Evolutionary conservation across 2,888 invertebrate species (phyloP).

Genomic region (Meghimatium bilineatum): DNA sequence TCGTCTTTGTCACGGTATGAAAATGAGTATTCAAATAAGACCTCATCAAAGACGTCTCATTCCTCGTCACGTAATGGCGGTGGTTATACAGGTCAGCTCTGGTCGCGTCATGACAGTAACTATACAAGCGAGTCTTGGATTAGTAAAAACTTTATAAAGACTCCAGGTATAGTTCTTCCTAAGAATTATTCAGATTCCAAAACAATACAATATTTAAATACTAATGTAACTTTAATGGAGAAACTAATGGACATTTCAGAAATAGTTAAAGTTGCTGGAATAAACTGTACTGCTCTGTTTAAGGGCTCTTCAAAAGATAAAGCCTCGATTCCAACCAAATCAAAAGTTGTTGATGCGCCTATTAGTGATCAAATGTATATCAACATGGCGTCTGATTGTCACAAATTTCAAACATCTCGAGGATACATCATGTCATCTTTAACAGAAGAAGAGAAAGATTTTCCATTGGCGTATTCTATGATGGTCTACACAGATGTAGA

Average conservation of each 20-base stretch:
- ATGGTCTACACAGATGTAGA: conserved; percentile 65
- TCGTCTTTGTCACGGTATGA: too few species aligned
- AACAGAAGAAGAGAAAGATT: conserved; percentile 57
- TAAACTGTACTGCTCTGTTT: neutral
- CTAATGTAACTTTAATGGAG: too few species aligned
- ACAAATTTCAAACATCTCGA: conserved; percentile 43
- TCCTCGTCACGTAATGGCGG: too few species aligned
- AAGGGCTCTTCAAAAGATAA: neutral
- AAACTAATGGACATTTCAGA: neutral
- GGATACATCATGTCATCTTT: conserved; percentile 36
- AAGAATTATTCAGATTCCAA: too few species aligned
- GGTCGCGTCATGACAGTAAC: too few species aligned
- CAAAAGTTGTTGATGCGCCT: neutral
- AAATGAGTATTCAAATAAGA: too few species aligned
- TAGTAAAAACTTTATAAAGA: too few species aligned
- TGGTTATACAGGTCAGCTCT: too few species aligned
- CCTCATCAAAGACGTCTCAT: too few species aligned
- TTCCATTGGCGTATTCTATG: conserved; percentile 66
- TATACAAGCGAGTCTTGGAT: too few species aligned
- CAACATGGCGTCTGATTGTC: conserved; percentile 50
- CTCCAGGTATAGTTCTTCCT: too few species aligned
- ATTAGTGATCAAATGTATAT: neutral
- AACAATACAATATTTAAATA: too few species aligned
- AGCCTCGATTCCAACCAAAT: neutral
- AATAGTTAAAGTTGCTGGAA: neutral